These are phyloP conservation scores for Clarias fuscus DNA, from an alignment of 2,797 vertebrate genomes.

Conservation along the genomic window DNA sequence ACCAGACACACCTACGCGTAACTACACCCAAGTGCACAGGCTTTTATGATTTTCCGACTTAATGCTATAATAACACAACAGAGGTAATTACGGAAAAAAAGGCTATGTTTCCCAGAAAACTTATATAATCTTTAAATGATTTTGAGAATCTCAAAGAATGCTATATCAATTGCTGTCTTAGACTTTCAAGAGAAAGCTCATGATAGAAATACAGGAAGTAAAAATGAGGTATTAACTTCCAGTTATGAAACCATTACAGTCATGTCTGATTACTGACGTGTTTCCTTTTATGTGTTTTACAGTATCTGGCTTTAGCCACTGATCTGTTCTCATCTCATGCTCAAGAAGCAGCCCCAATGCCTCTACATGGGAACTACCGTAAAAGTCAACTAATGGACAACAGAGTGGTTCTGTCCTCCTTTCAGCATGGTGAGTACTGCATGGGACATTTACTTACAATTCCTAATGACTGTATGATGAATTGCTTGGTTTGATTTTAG, in stretches of 20 bases:
- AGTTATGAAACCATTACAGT: background rate
- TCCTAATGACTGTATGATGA: slow-evolving; percentile 8
- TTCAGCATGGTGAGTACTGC: slow-evolving; percentile 83
- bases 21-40: background rate
- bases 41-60: background rate
- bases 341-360: slow-evolving; percentile 73
- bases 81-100: background rate
- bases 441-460: slow-evolving; percentile 38
- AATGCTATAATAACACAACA: background rate
- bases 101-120: background rate
- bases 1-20: background rate
- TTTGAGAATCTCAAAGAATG: background rate
- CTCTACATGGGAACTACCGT: slow-evolving; percentile 85
- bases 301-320: slow-evolving; percentile 84
- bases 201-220: background rate
- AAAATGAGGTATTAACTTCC: background rate
- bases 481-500: slow-evolving; percentile 13
- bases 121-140: background rate
- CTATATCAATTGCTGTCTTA: background rate
- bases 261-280: background rate
- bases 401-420: slow-evolving; percentile 85
- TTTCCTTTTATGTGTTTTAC: slow-evolving; percentile 50
- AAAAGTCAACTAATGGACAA: slow-evolving; percentile 77
- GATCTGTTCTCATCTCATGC: slow-evolving; percentile 78
- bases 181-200: background rate